Percentiles rank a stretch among this genome's conserved stretches.
Evolutionary conservation across 2,888 invertebrate species (phyloP).

Genomic region (Cryptops parisi): DNA sequence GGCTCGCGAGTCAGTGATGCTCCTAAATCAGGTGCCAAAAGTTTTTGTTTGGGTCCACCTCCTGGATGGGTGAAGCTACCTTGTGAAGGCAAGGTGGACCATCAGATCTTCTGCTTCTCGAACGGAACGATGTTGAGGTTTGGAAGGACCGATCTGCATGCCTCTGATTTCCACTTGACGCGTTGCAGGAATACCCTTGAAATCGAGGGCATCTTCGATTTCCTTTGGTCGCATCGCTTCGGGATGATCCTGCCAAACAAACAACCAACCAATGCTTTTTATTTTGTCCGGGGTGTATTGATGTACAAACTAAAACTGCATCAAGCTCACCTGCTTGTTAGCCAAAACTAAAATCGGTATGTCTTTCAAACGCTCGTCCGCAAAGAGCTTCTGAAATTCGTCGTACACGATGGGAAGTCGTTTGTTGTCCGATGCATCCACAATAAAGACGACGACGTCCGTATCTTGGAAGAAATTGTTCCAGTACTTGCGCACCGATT

Average conservation of each 20-base stretch:
- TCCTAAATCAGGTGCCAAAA: no score
- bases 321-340: conserved; percentile 24
- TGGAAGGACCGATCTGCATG: conserved; percentile 5
- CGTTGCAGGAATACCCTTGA: not conserved
- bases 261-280: no score
- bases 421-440: conserved; percentile 21
- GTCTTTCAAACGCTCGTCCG: conserved; percentile 20
- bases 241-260: conserved; percentile 15
- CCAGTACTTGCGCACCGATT: conserved; percentile 23
- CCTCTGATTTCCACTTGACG: conserved; percentile 4
- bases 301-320: not conserved
- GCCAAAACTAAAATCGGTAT: conserved; percentile 24
- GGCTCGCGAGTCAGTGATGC: no score
- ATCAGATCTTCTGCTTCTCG: conserved; percentile 12
- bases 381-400: conserved; percentile 23
- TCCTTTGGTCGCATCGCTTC: conserved; percentile 9
- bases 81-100: conserved; percentile 8
- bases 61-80: not conserved
- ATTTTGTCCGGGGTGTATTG: not conserved
- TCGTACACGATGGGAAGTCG: conserved; percentile 21
- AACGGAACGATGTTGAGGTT: conserved; percentile 13
- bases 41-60: no score
- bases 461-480: conserved; percentile 24
- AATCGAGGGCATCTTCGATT: conserved; percentile 12
- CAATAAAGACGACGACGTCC: conserved; percentile 23